Percentiles rank a stretch among this genome's conserved stretches.
Evolutionary conservation across 2,888 invertebrate species (phyloP).

Genomic region (Tachina fera): DNA sequence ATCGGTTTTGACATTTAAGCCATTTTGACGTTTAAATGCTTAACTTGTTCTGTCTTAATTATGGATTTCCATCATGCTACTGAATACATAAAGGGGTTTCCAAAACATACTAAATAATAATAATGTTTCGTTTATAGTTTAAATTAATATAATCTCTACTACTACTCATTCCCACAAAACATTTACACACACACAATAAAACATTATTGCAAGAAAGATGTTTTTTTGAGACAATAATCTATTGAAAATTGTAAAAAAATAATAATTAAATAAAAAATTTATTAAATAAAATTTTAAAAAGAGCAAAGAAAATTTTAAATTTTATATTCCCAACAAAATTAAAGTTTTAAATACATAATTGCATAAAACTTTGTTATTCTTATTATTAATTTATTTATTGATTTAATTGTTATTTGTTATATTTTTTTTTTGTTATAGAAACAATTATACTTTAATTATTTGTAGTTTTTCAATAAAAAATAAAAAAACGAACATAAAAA

Average conservation of each 20-base stretch:
- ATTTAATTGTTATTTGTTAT: slow-evolving; percentile 39
- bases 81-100: slow-evolving; percentile 54
- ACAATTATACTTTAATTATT: slow-evolving; percentile 44
- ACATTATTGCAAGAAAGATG: slow-evolving; percentile 67
- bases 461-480: slow-evolving; percentile 28
- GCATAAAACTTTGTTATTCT: slow-evolving; percentile 10
- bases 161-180: slow-evolving; percentile 21
- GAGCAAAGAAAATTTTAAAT: slow-evolving; percentile 1
- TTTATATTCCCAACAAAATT: slow-evolving; percentile 33
- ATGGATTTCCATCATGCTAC: neutral
- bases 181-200: slow-evolving; percentile 51
- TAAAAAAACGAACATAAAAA: slow-evolving; percentile 10
- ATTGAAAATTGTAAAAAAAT: slow-evolving; percentile 68
- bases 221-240: slow-evolving; percentile 79
- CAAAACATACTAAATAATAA: slow-evolving; percentile 9
- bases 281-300: slow-evolving; percentile 5
- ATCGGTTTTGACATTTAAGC: too few relatives aligned
- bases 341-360: slow-evolving; percentile 13
- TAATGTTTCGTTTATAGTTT: neutral
- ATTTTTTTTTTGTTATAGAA: slow-evolving; percentile 16
- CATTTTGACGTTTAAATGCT: too few relatives aligned
- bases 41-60: neutral
- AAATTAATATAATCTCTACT: neutral
- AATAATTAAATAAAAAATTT: slow-evolving; percentile 33
- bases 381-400: slow-evolving; percentile 50